These are phyloP conservation scores for Regulus satrapa DNA, from an alignment of 2,113 vertebrate species.

Conservation along the genomic window DNA sequence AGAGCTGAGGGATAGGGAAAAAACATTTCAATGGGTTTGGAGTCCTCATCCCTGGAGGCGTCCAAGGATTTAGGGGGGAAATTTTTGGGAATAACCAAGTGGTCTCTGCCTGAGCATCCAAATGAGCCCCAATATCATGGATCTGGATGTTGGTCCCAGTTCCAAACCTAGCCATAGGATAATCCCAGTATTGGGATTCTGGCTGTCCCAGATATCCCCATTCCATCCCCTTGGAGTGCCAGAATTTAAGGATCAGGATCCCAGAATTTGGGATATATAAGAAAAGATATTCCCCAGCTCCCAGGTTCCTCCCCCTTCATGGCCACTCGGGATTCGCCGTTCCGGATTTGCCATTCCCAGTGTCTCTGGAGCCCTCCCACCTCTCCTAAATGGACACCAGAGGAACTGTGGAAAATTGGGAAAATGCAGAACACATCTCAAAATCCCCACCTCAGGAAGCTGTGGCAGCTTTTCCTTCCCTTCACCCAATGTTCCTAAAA, in stretches of 20 bases:
- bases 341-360: neutral
- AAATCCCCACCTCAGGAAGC: conserved; percentile 70
- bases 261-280: neutral
- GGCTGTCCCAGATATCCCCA: rapidly evolving
- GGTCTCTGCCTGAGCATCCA: neutral
- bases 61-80: neutral
- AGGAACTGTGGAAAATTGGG: conserved; percentile 75
- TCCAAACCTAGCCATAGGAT: rapidly evolving
- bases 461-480: conserved; percentile 69
- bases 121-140: neutral
- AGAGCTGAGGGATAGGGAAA: rapidly evolving
- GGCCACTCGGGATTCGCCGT: neutral
- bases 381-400: conserved; percentile 64
- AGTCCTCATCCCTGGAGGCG: neutral
- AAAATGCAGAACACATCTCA: conserved; percentile 75
- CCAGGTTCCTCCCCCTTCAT: neutral
- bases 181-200: rapidly evolving
- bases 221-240: neutral
- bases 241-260: neutral
- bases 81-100: neutral
- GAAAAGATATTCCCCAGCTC: neutral
- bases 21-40: neutral
- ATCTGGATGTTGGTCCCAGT: rapidly evolving
- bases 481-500: conserved; percentile 67
- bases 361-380: neutral